phyloP scores from a whole-genome alignment of 2,888 invertebrate genomes.

The Aphrophora alni region DNA sequence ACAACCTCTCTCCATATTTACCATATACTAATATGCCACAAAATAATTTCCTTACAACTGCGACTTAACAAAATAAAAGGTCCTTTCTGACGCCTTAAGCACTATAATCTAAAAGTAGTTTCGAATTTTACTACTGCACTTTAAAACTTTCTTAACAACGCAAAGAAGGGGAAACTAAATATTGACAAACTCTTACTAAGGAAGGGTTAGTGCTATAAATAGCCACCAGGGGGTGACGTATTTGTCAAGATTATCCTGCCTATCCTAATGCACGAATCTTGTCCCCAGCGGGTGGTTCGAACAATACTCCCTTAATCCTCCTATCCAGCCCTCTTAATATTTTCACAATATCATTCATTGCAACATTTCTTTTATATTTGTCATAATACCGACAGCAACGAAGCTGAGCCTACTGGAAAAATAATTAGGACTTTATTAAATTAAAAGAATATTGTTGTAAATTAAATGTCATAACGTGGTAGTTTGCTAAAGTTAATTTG shows the following conservation, averaged over 20 bases:
- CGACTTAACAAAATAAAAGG: too few species aligned
- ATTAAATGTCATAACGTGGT: too few species aligned
- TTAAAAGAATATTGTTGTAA: too few species aligned
- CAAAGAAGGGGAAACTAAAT: neutral
- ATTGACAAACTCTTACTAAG: neutral
- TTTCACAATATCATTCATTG: conserved; percentile 2
- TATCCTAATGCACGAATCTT: conserved; percentile 6
- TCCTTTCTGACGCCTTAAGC: too few species aligned
- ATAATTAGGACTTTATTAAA: too few species aligned
- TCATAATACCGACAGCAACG: too few species aligned
- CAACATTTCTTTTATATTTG: neutral
- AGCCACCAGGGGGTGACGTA: neutral
- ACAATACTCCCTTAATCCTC: neutral
- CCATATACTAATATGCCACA: too few species aligned
- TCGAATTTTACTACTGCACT: neutral
- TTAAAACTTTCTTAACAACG: neutral
- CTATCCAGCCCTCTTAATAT: neutral
- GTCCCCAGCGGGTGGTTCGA: conserved; percentile 1
- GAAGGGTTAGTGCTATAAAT: conserved; percentile 9
- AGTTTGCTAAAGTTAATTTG: too few species aligned
- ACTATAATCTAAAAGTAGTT: too few species aligned
- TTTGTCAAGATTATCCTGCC: neutral
- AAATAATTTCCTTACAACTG: too few species aligned
- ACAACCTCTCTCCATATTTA: too few species aligned
- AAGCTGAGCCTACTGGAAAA: too few species aligned